Conservation (phyloP, 2,113 vertebrate genomes). For the Pelecanoides urinatrix region DNA sequence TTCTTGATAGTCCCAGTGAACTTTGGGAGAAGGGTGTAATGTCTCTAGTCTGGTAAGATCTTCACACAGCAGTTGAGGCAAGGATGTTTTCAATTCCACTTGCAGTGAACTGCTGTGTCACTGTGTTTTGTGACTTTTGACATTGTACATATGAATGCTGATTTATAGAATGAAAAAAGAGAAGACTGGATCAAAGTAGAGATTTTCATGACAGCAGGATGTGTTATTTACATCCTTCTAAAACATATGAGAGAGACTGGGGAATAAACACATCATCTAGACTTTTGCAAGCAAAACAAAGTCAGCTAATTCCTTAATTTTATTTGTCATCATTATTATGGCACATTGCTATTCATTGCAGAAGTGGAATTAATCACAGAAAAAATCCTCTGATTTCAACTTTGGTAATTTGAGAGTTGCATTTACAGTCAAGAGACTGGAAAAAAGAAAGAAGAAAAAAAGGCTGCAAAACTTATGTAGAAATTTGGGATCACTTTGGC, state of each 20-base stretch:
- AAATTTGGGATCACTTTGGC: background rate
- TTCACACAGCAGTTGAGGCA: background rate
- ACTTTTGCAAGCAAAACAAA: background rate
- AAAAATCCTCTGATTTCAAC: background rate
- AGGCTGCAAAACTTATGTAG: background rate
- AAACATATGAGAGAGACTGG: background rate
- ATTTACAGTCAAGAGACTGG: background rate
- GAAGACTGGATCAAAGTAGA: background rate
- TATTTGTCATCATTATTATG: background rate
- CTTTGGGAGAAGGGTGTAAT: rapidly evolving
- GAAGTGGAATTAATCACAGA: background rate
- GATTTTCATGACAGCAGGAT: background rate
- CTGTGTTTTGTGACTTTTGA: background rate
- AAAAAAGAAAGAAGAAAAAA: background rate
- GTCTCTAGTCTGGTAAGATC: background rate
- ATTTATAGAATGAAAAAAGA: background rate
- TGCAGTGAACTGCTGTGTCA: background rate
- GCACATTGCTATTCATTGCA: background rate
- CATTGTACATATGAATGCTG: background rate
- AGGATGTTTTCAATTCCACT: background rate
- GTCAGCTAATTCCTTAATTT: background rate
- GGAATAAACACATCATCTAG: background rate
- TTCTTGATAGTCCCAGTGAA: background rate
- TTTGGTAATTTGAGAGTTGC: background rate
- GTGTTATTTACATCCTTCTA: background rate